Evolutionary conservation across 1,140 invertebrate genomes (phyloP), one percentile per base, ranked within the genome.

Genomic region (Drosophila paulistorum): DNA sequence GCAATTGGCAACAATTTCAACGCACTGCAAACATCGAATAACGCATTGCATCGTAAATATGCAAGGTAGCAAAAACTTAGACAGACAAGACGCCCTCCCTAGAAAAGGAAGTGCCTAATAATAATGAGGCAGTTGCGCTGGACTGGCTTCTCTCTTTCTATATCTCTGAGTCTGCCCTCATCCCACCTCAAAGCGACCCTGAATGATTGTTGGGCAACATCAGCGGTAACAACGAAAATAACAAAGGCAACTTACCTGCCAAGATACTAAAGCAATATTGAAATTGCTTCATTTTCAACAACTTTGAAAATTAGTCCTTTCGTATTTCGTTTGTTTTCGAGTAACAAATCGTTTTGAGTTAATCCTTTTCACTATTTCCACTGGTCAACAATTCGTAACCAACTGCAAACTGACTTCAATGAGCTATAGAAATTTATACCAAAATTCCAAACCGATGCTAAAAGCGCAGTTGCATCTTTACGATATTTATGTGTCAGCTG

Each of bases 61-160:
- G 84, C 84, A 81, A 89, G 84, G 84, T 71, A 89, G 74, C 84
- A 89, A 89, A 89, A 89, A 89, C 60, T 89, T 83, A 80, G 84
- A 83, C 84, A 89, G 80, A 89, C 84, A 89, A 59, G 84, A 87
- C 83, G 80, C 79, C 84, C 79, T 76, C 62, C 55, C 61, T 51
- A 82, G 20, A 58, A 81, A 89, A 84, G 84, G 84, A 89, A 89
- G 80, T 89, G 84, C 77, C 45, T 89, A 78, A 89, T 89, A 79
- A 77, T 80, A 74, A 89, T 73, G 80, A 77, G 83, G 65, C 77
- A 71, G 77, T 74, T 77, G 73, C 57, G 57, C 33, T 59, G 57
- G 57, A 20, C 60, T 71, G 23, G 63, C 20, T 37, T 55, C 45
- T 42, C 7, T 20, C 39, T 39, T 39, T 39, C 37, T 39, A 13